Conservation (phyloP, 2,113 vertebrate species). For the Antechinus stuartii region DNA sequence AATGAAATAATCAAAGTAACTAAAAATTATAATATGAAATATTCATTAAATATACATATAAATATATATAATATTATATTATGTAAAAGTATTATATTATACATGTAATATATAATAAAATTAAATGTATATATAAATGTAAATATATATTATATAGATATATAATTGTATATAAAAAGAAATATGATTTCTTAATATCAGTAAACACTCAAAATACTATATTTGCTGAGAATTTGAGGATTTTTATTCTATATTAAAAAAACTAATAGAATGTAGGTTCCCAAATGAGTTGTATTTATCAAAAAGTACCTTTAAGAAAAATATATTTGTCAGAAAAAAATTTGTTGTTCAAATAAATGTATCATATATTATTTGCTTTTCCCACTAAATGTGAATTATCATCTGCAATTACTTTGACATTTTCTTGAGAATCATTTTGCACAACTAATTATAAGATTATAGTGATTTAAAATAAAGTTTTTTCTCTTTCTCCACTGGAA, state of each 20-base stretch:
- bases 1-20: background rate
- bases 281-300: background rate
- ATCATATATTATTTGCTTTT: constrained; percentile 57
- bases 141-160: too few relatives aligned
- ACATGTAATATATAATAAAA: too few relatives aligned
- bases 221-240: background rate
- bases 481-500: constrained; percentile 9
- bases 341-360: constrained; percentile 60
- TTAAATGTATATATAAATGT: too few relatives aligned
- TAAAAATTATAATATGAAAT: background rate
- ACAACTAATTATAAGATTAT: constrained; percentile 58
- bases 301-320: background rate
- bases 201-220: background rate
- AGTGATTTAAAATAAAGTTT: constrained; percentile 3
- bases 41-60: background rate
- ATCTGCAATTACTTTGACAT: constrained; percentile 51
- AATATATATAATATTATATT: too few relatives aligned
- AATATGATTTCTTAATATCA: background rate
- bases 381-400: constrained; percentile 60
- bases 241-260: background rate
- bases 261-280: background rate
- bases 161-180: background rate
- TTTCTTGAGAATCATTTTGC: constrained; percentile 58
- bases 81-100: too few relatives aligned
- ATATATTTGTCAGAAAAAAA: background rate